Base-by-base conservation (phyloP, 2,113 vertebrate species). In the Alethe diademata region DNA sequence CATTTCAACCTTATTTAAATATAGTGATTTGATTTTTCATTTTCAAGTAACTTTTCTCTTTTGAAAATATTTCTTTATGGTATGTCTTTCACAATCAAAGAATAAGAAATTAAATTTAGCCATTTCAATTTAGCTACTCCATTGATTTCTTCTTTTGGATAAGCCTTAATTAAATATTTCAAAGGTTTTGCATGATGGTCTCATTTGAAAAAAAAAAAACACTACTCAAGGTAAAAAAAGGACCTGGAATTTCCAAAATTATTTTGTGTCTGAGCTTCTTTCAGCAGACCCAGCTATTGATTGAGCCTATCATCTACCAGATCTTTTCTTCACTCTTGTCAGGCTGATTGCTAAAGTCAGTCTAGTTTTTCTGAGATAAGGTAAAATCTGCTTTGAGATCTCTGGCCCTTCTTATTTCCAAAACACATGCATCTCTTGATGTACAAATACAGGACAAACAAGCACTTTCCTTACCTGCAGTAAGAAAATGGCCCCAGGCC, bases 401-500 rank as follows among this genome's bases (percentile, higher is more conserved):
- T 26, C 31, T 71, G 28, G 6, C 36, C 12, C 12, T 93, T 56
- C 67, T 51, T 12, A 13, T 48, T 88, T 73, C 43, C 54, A 31
- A 19, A 60, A 16, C 8, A 8, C 51, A 16, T 29, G 28, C 25
- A 12, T 12, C 38, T 31, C 50, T 47, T n/a, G 8, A 33, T 54
- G 54, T 50, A 48, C 36, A 78, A 33, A 25, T 5, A 35, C 19
- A 35, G 48, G 12, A 18, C 6, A 89, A 78, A 72, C 0, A 1
- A 42, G 47, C 78, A 38, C 56, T 86, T 85, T 92, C 82, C 98
- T 97, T 86, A 99, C 99, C 99, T 99, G 98, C 99, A 99, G 97
- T 97, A 99, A 50, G 98, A 81, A 16, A 99, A 99, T 0, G 98
- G 97, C 31, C 99, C 99, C 33, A 99, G 92, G 62, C 99, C 99